Percentiles rank a stretch among this genome's conserved stretches.
phyloP scores from a whole-genome alignment of 2,797 vertebrate species.

The Benthosema pterotum region DNA sequence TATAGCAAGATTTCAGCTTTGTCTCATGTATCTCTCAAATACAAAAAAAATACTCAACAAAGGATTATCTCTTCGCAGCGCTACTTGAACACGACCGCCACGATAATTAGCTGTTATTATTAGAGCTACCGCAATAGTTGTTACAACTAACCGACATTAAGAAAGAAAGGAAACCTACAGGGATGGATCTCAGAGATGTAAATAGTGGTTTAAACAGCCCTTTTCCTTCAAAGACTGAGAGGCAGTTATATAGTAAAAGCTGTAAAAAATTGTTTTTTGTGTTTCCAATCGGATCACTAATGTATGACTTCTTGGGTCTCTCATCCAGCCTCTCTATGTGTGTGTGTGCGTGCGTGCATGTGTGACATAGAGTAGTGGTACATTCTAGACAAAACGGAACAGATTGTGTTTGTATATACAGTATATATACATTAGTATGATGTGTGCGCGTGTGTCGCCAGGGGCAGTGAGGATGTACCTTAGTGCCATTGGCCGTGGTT shows the following conservation, averaged over 20 bases:
- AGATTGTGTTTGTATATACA: constrained; percentile 66
- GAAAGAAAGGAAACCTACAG: constrained; percentile 22
- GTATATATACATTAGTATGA: too few relatives aligned
- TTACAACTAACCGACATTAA: constrained; percentile 5
- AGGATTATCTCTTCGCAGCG: too few relatives aligned
- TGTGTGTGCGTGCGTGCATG: constrained; percentile 45
- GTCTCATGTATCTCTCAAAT: too few relatives aligned
- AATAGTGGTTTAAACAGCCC: constrained; percentile 23
- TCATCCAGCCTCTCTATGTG: constrained; percentile 59
- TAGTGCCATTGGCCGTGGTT: constrained; percentile 68
- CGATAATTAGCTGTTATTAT: background rate
- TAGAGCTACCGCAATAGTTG: background rate
- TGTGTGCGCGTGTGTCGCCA: constrained; percentile 40
- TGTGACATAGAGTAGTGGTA: constrained; percentile 68
- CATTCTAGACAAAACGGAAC: constrained; percentile 66
- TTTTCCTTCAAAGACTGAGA: constrained; percentile 38
- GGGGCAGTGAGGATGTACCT: constrained; percentile 60
- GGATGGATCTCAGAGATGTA: constrained; percentile 38
- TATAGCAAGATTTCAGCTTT: too few relatives aligned
- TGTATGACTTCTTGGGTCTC: constrained; percentile 68
- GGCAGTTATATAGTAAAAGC: constrained; percentile 50
- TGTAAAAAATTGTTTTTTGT: constrained; percentile 49
- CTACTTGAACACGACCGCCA: background rate
- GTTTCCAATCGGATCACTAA: constrained; percentile 59
- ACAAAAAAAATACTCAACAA: too few relatives aligned